Conservation (phyloP, 2,888 invertebrate genomes). For the Lasioglossum vierecki region DNA sequence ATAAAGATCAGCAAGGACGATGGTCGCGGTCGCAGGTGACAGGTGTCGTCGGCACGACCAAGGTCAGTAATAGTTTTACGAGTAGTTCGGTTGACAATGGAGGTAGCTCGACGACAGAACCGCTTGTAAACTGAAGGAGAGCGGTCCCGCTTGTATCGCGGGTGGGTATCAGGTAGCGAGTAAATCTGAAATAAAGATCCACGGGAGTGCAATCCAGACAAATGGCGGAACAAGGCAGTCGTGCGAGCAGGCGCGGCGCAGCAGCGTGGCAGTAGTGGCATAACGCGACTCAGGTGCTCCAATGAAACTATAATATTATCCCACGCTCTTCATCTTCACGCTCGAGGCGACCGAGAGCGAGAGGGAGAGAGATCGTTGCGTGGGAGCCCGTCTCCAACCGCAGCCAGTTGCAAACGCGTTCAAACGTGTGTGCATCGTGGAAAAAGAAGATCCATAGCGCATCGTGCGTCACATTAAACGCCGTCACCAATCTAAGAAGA, state of each 20-base stretch:
- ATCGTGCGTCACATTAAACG: constrained; percentile 47
- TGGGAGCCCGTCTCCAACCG: constrained; percentile 5
- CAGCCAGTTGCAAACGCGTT: background rate
- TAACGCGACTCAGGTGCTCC: constrained; percentile 66
- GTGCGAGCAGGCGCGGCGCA: constrained; percentile 3
- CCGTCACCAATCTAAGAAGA: constrained; percentile 47
- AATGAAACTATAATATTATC: constrained; percentile 74
- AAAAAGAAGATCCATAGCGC: constrained; percentile 41
- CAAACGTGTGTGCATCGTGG: constrained; percentile 4
- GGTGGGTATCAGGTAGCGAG: constrained; percentile 9
- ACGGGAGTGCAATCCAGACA: constrained; percentile 49
- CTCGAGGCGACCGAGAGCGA: constrained; percentile 32
- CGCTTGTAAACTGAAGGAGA: background rate
- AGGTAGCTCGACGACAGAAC: background rate
- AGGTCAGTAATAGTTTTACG: constrained; percentile 7
- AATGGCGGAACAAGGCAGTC: constrained; percentile 45
- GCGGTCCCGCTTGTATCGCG: background rate
- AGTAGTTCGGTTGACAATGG: background rate
- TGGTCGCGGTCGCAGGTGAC: background rate
- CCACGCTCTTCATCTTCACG: constrained; percentile 64
- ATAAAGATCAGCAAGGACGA: background rate
- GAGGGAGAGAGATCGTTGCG: constrained; percentile 17
- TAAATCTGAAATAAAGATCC: constrained; percentile 57
- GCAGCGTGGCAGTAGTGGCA: constrained; percentile 16
- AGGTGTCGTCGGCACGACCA: background rate